Percentiles rank a stretch among this genome's conserved stretches.
These are phyloP conservation scores for Prolemur simus DNA, from an alignment of 2,113 vertebrate species.

Conservation along the genomic window DNA sequence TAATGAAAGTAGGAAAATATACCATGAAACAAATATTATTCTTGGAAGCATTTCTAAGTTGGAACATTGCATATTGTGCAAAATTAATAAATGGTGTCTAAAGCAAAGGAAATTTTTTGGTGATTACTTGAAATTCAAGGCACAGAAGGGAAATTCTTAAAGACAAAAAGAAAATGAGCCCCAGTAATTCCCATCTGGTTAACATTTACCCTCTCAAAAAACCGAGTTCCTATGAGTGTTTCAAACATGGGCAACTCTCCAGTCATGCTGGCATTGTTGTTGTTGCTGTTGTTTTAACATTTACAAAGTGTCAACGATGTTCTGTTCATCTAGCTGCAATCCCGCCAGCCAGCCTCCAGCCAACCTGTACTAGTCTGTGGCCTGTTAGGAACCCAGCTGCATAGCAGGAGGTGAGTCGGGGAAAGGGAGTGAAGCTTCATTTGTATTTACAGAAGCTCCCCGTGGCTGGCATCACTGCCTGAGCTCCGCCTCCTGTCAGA, in stretches of 20 bases:
- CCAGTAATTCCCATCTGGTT: conserved; percentile 54
- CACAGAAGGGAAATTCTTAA: conserved; percentile 38
- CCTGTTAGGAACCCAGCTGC: too few relatives aligned
- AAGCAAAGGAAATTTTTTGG: conserved; percentile 17
- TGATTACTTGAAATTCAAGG: conserved; percentile 43
- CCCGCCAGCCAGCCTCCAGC: too few relatives aligned
- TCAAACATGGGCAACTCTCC: background rate
- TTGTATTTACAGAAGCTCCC: too few relatives aligned
- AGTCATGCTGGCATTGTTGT: background rate
- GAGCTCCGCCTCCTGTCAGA: too few relatives aligned
- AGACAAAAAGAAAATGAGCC: conserved; percentile 21
- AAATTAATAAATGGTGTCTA: conserved; percentile 36
- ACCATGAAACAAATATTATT: background rate
- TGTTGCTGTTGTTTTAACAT: background rate
- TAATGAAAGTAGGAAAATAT: background rate
- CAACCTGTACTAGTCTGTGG: too few relatives aligned
- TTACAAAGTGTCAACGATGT: background rate
- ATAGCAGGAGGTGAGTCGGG: too few relatives aligned
- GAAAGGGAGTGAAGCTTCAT: too few relatives aligned
- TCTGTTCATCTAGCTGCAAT: background rate
- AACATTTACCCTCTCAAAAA: background rate
- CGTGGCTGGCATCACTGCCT: too few relatives aligned
- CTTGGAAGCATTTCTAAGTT: conserved; percentile 17
- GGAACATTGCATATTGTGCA: background rate
- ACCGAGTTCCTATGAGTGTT: conserved; percentile 20